Evolutionary conservation across 2,113 vertebrate species (phyloP).

Genomic region (Rhea pennata): DNA sequence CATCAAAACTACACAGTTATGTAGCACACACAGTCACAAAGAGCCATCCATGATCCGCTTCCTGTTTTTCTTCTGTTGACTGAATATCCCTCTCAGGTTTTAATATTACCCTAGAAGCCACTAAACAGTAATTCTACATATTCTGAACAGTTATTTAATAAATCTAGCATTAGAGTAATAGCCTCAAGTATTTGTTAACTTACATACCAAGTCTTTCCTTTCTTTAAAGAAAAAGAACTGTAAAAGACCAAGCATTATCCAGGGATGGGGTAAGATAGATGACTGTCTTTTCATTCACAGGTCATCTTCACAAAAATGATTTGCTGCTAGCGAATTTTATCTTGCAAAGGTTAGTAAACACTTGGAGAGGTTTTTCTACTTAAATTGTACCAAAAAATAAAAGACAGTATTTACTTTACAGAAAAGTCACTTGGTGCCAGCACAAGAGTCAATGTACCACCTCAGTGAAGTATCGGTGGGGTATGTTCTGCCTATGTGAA

Average conservation of each 20-base stretch:
- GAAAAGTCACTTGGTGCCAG: background rate
- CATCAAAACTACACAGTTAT: background rate
- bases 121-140: background rate
- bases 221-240: background rate
- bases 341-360: background rate
- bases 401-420: background rate
- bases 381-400: background rate
- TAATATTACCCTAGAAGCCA: background rate
- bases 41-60: background rate
- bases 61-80: background rate
- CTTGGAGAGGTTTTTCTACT: background rate
- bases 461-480: background rate
- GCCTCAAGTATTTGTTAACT: background rate
- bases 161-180: background rate
- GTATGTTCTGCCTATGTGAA: background rate
- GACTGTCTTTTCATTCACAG: background rate
- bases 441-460: background rate
- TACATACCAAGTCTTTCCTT: background rate
- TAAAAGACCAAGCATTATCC: background rate
- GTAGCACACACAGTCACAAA: background rate
- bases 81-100: background rate
- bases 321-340: background rate
- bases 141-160: background rate
- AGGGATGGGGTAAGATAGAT: background rate
- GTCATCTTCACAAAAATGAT: background rate